These are phyloP conservation scores for Eupeodes corollae DNA, from an alignment of 1,140 invertebrate species.

Conservation along the genomic window DNA sequence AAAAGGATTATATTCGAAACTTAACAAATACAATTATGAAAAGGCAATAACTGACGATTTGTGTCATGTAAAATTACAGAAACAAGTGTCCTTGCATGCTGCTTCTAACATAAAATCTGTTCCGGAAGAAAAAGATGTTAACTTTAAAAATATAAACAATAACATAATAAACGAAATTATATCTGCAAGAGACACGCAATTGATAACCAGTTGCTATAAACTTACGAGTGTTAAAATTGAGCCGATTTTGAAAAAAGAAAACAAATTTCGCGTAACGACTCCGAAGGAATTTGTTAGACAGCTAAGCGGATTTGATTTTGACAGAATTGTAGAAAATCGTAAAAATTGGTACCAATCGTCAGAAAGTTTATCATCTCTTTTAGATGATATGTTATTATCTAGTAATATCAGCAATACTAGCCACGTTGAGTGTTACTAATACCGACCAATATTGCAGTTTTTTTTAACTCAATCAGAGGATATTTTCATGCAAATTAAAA, in stretches of 20 bases:
- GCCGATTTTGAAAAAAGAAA: constrained; percentile 12
- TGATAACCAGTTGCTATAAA: too few relatives aligned
- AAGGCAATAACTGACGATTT: constrained; percentile 9
- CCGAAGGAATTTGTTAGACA: constrained; percentile 44
- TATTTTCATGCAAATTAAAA: too few relatives aligned
- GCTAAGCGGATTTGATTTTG: constrained; percentile 43
- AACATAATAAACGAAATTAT: not conserved
- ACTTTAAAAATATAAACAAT: constrained; percentile 1
- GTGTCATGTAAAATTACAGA: not conserved
- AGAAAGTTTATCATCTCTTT: constrained; percentile 46
- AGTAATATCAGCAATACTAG: constrained; percentile 43
- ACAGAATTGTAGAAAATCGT: constrained; percentile 42
- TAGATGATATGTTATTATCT: constrained; percentile 54
- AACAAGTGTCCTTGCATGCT: not conserved
- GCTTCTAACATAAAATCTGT: constrained; percentile 12
- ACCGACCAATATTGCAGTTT: too few relatives aligned
- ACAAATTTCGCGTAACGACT: not conserved
- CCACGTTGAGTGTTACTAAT: constrained; percentile 52
- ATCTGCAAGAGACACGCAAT: too few relatives aligned
- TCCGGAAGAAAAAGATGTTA: constrained; percentile 11
- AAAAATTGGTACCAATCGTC: constrained; percentile 46
- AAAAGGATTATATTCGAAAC: constrained; percentile 39
- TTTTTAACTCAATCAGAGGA: too few relatives aligned
- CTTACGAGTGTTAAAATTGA: too few relatives aligned
- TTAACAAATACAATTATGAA: constrained; percentile 31